Conservation (phyloP, 2,797 vertebrate genomes). For the Selene dorsalis region DNA sequence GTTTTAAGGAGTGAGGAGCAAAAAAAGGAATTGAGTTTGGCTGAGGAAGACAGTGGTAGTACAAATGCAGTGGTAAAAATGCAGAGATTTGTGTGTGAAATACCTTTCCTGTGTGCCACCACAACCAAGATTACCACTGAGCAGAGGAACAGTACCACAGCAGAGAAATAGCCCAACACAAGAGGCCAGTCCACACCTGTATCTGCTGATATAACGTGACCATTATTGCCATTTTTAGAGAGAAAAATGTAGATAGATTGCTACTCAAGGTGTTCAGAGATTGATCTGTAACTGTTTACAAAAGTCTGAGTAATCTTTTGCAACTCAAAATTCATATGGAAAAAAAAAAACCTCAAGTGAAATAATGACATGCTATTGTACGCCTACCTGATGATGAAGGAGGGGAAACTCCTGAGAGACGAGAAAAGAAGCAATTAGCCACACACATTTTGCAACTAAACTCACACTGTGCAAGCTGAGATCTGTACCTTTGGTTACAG, state of each 20-base stretch:
- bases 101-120: slow-evolving; percentile 73
- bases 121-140: slow-evolving; percentile 58
- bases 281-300: neutral
- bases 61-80: neutral
- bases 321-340: neutral
- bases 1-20: slow-evolving; percentile 22
- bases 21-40: slow-evolving; percentile 10
- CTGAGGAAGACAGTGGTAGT: neutral
- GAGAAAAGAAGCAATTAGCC: slow-evolving; percentile 22
- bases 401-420: slow-evolving; percentile 62
- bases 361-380: neutral
- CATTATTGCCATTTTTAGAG: slow-evolving; percentile 2
- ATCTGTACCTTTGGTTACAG: slow-evolving; percentile 62
- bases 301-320: neutral
- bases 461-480: neutral
- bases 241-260: neutral
- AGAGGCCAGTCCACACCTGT: slow-evolving; percentile 78
- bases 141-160: slow-evolving; percentile 76
- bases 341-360: neutral
- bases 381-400: slow-evolving; percentile 58
- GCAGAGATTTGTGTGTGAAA: neutral
- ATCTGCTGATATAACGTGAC: slow-evolving; percentile 37
- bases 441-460: neutral
- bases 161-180: slow-evolving; percentile 77
- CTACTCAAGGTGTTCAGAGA: neutral